Evolutionary conservation across 2,113 vertebrate genomes (phyloP).

Genomic region (Pterocles gutturalis): DNA sequence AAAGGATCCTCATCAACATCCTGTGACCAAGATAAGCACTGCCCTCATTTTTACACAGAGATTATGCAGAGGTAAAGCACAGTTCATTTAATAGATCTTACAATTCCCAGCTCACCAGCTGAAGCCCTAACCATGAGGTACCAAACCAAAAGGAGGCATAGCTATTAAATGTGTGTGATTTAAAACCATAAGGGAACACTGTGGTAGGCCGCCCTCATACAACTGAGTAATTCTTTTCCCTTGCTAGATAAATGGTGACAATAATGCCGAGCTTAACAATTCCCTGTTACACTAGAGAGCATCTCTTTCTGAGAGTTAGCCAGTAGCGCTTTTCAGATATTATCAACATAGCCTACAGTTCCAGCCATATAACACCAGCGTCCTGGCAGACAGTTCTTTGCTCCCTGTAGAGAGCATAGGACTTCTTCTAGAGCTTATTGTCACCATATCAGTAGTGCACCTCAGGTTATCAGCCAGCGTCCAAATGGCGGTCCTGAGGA

Average conservation of each 20-base stretch:
- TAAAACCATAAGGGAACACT: neutral
- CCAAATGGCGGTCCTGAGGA: neutral
- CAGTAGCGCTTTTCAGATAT: neutral
- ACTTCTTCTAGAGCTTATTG: neutral
- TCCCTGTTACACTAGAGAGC: neutral
- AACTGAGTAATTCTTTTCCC: neutral
- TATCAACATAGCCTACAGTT: neutral
- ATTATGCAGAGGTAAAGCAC: neutral
- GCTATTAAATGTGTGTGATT: neutral
- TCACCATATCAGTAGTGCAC: neutral
- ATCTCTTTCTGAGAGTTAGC: neutral
- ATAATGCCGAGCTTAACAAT: neutral
- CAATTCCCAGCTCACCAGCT: neutral
- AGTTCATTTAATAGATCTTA: neutral
- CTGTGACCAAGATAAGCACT: neutral
- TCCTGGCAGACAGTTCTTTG: neutral
- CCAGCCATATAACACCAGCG: neutral
- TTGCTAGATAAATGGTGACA: neutral
- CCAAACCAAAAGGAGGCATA: neutral
- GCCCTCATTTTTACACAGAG: neutral
- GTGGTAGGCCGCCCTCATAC: neutral
- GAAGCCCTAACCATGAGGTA: neutral
- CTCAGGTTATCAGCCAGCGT: conserved; percentile 9
- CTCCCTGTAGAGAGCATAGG: neutral
- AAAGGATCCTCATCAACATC: neutral